phyloP scores from a whole-genome alignment of 2,113 vertebrate genomes.

The Phycodurus eques region DNA sequence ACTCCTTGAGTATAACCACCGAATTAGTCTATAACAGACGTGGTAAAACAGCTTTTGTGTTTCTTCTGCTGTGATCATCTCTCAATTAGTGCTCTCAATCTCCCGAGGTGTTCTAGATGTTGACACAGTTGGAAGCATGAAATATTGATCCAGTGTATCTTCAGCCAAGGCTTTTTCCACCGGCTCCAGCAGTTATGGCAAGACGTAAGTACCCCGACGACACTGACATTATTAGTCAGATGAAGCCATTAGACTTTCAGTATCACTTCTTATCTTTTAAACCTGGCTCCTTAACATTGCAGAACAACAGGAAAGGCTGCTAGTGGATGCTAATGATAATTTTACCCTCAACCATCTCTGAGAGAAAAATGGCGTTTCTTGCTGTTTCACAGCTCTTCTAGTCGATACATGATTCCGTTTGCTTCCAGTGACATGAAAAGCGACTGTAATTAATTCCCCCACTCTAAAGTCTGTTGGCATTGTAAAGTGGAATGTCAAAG shows the following conservation, averaged over 20 bases:
- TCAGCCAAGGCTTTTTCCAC: not conserved
- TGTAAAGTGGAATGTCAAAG: not conserved
- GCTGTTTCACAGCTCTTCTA: constrained; percentile 1
- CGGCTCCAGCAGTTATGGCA: not conserved
- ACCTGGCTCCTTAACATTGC: not conserved
- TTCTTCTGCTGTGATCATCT: not conserved
- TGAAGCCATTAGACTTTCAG: not conserved
- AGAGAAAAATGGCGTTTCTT: not conserved
- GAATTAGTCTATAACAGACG: not conserved
- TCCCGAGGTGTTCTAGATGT: not conserved
- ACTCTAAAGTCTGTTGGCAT: not conserved
- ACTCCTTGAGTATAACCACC: not conserved
- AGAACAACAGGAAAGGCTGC: not conserved
- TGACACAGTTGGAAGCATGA: constrained; percentile 25
- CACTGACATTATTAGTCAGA: not conserved
- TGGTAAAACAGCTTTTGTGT: not conserved
- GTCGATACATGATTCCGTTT: not conserved
- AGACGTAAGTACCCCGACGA: not conserved
- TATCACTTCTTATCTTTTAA: not conserved
- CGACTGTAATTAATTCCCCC: not conserved
- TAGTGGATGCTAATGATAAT: not conserved
- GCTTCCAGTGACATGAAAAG: not conserved
- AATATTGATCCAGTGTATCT: constrained; percentile 27
- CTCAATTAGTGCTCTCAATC: not conserved
- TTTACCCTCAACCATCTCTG: not conserved